Base-by-base conservation (phyloP, 2,797 vertebrate species). In the Gymnothorax reevesii region DNA sequence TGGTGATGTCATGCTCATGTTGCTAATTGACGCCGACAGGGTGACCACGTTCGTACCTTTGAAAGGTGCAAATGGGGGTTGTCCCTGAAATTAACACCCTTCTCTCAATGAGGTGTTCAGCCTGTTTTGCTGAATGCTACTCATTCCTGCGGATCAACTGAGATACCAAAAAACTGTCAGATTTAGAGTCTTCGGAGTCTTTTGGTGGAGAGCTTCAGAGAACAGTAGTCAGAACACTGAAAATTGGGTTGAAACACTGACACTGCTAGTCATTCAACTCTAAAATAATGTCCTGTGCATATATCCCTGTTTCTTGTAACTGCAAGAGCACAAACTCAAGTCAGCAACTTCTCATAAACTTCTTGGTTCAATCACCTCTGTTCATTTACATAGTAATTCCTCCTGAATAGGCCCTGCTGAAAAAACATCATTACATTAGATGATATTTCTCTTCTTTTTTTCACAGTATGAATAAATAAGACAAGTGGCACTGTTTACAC, bases 271-370 rank as follows among this genome's bases (percentile, higher is more conserved):
- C 49, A 22, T 42, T 17, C 20, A 54, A 27, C 49, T 4, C 4
- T 42, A 12, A 15, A 17, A 42, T 17, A 6, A 9, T 15, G 17
- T 84, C 86, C 84, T 64, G 71, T 83, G 69, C 88, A 82, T 88
- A 52, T 83, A 75, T 66, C 64, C 62, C 22, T 85, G 64, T 88
- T 86, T 49, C 83, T 84, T 77, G 77, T 83, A 60, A 60, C 73
- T 84, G 86, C 73, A 85, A 84, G 82, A 25, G 87, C 69, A 84
- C 33, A 84, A 88, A 59, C 84, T 83, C 64, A 64, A 3, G 82
- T 73, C 52, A 62, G 60, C 12, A 15, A 62, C 20, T 62, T 62
- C 15, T 62, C 60, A 62, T 15, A 62, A 2, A 62, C 15, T 62
- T 62, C 17, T 17, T 42, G 33, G 33, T 42, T 2, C 33, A 42